Base-by-base conservation (phyloP, 2,113 vertebrate genomes). In the Amazona guildingii region DNA sequence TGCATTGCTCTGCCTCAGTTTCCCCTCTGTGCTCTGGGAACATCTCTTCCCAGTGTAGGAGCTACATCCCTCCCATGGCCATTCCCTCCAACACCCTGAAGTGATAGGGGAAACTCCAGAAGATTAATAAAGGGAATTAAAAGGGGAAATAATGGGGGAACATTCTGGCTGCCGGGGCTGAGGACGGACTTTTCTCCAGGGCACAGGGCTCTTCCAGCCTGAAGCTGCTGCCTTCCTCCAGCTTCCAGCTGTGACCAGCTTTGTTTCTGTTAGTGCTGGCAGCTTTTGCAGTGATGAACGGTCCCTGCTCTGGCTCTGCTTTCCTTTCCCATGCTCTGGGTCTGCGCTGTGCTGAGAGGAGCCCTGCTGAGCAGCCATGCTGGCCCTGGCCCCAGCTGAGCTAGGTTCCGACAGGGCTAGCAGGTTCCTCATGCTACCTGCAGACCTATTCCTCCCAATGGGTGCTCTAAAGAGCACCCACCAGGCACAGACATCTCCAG, bases 201-300 rank as follows among this genome's bases (percentile, higher is more conserved):
- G 35, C 31, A 2, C 73, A 9, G 41, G 19, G n/a, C 44, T 84
- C 39, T 29, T 18, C 27, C n/a, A 64, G 75, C 63, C 62, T 7
- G 5, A 13, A 63, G 44, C 33, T 23, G 24, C 27, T 25, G 54
- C 31, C 21, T 41, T 10, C 52, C 79, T 29, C 24, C 2, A 4
- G 28, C 35, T 62, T 28, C 55, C 55, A 23, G 64, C 17, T 17
- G 25, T 11, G 25, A 3, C 41, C 13, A 12, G 24, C 17, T 41
- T 48, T 17, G 44, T 31, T 70, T n/a, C 51, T 10, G 44, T 77
- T 15, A 14, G 23, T 4, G 8, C 6, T 44, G 88, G 59, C 87
- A 94, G 55, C 63, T 59, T 31, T 33, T 1, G 1, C 17, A 23
- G 63, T 0, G 4, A 39, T 0, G 5, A 44, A 51, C 4, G 2